Evolutionary conservation across 1,140 invertebrate species (phyloP).

Genomic region (Drosophila guanche): DNA sequence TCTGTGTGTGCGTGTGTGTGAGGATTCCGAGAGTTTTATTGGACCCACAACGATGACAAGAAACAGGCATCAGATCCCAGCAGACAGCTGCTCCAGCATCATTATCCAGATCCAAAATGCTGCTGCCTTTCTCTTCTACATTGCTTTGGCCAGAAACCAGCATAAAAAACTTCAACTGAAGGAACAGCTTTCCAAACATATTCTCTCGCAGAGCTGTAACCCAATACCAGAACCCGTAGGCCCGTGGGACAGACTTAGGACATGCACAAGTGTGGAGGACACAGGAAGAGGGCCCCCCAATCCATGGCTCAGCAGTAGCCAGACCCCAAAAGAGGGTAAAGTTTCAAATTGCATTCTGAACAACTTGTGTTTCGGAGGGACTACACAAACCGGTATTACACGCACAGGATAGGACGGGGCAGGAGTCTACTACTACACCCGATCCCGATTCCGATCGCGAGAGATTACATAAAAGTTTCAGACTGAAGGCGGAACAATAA

Average conservation of each 20-base stretch:
- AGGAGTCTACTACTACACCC: not conserved
- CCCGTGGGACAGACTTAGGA: slow-evolving; percentile 35
- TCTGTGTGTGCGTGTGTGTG: not conserved
- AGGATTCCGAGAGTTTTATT: slow-evolving; percentile 1
- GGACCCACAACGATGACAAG: not conserved
- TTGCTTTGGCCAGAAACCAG: slow-evolving; percentile 11
- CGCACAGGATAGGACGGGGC: slow-evolving; percentile 15
- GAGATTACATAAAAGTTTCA: slow-evolving; percentile 64
- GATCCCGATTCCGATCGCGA: slow-evolving; percentile 32
- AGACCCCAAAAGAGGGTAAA: slow-evolving; percentile 29
- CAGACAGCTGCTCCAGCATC: slow-evolving; percentile 17
- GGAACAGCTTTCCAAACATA: slow-evolving; percentile 31
- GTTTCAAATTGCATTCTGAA: slow-evolving; percentile 65
- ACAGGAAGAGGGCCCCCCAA: slow-evolving; percentile 48
- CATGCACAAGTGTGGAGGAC: slow-evolving; percentile 18
- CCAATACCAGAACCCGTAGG: slow-evolving; percentile 56
- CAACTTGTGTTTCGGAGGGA: slow-evolving; percentile 48
- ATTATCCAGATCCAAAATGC: slow-evolving; percentile 30
- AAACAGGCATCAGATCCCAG: slow-evolving; percentile 5
- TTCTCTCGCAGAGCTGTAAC: slow-evolving; percentile 56
- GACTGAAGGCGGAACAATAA: slow-evolving; percentile 18
- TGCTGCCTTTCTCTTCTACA: slow-evolving; percentile 7
- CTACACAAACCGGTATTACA: slow-evolving; percentile 56
- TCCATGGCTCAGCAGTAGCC: not conserved
- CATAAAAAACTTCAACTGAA: slow-evolving; percentile 40